Base-by-base conservation (phyloP, 2,113 vertebrate genomes). In the Riparia riparia region DNA sequence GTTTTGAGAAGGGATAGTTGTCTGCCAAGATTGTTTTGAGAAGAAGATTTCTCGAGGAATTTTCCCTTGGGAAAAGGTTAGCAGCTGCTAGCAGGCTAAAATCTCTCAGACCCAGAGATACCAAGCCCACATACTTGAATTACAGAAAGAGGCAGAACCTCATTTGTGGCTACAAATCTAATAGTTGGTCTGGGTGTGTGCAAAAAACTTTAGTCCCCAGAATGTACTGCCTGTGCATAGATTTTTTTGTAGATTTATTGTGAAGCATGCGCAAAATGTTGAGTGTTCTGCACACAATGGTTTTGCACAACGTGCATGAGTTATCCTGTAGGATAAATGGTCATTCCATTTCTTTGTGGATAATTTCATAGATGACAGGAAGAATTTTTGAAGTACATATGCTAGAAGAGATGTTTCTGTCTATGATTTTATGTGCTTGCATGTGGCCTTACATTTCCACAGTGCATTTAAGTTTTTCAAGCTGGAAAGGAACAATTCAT, bases 401-500 rank as follows among this genome's bases (percentile, higher is more conserved):
- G 4, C 4, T 76, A 19, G 54, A 51, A 47, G 26, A 51, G 14
- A 4, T 51, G 20, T 44, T 92, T 86, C 69, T 88, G 12, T 31
- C 42, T 74, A 25, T 57, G 57, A 13, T 57, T 86, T 34, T 31
- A 61, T 64, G 51, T 83, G 12, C 28, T 93, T 72, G 17, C 10
- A 25, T 22, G 6, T 17, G 47, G 7, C 5, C 3, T 44, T 92
- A 5, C 9, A 24, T 47, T 80, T 69, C n/a, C 28, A 19, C 21
- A 37, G 22, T 41, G 17, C 10, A 26, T 29, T 0, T 24, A 73
- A 50, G 12, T 51, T 44, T 47, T 73, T 63, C 0, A 0, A 32
- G 34, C 12, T 2, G 4, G 16, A 11, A 76, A 60, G 45, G n/a
- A 73, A 34, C 26, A 89, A 41, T 58, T 77, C 28, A 18, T 39